Evolutionary conservation across 2,113 vertebrate genomes (phyloP).

Genomic region (Anser brachyrhynchus): DNA sequence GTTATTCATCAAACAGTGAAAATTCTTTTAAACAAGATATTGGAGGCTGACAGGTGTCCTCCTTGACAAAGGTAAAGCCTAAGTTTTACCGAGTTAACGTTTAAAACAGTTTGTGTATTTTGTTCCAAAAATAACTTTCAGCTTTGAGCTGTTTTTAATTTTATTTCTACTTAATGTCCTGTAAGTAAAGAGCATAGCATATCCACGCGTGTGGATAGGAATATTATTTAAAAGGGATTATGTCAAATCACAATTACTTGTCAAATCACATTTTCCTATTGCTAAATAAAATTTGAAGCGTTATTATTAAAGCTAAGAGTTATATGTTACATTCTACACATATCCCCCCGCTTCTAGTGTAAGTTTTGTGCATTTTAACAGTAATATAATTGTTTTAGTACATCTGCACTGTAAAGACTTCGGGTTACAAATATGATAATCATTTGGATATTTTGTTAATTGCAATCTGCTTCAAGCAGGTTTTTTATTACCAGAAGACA

Average conservation of each 20-base stretch:
- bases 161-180: neutral
- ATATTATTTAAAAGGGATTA: neutral
- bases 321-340: fast-evolving
- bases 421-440: neutral
- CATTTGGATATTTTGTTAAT: neutral
- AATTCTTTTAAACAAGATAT: neutral
- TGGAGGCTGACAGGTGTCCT: neutral
- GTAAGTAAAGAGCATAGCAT: neutral
- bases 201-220: neutral
- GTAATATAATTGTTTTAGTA: too few relatives aligned
- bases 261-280: neutral
- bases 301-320: neutral
- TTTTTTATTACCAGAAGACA: neutral
- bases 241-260: neutral
- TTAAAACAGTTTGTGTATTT: neutral
- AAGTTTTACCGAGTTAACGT: neutral
- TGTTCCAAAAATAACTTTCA: neutral
- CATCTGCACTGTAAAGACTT: neutral
- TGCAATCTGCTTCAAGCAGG: neutral
- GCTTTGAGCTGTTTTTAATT: neutral
- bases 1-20: neutral
- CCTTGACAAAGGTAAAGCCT: too few relatives aligned
- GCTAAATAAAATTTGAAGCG: neutral
- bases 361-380: neutral
- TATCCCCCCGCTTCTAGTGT: neutral